phyloP scores from a whole-genome alignment of 2,888 invertebrate species.

The Spialia ferax region DNA sequence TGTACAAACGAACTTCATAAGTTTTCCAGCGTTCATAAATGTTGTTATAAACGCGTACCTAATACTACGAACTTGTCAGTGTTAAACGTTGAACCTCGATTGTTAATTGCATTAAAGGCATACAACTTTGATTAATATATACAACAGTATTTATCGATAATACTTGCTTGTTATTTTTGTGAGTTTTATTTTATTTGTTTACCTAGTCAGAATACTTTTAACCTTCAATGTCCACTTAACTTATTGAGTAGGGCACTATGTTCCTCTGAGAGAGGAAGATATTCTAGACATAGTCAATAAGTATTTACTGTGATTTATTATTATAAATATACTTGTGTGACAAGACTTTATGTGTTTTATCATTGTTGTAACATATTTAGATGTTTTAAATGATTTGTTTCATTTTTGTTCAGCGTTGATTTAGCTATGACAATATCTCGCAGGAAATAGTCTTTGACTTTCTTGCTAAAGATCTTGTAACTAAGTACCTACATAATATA shows the following conservation, averaged over 20 bases:
- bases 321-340: constrained; percentile 77
- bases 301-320: constrained; percentile 81
- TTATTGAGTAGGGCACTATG: constrained; percentile 44
- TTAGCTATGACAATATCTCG: constrained; percentile 25
- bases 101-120: background rate
- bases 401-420: constrained; percentile 24
- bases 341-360: constrained; percentile 64
- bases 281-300: constrained; percentile 64
- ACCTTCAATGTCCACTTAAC: constrained; percentile 23
- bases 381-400: constrained; percentile 26
- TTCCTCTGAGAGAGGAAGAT: constrained; percentile 50
- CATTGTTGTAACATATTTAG: constrained; percentile 52
- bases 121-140: background rate
- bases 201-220: constrained; percentile 30
- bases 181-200: constrained; percentile 15
- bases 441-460: constrained; percentile 10
- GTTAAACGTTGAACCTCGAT: constrained; percentile 1
- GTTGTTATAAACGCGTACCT: constrained; percentile 16
- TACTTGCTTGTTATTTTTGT: constrained; percentile 27
- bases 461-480: background rate
- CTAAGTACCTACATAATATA: background rate
- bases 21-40: constrained; percentile 15
- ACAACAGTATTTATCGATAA: constrained; percentile 8
- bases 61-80: constrained; percentile 10
- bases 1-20: constrained; percentile 34